phyloP scores from a whole-genome alignment of 2,113 vertebrate genomes.

The Tragelaphus imberbis region DNA sequence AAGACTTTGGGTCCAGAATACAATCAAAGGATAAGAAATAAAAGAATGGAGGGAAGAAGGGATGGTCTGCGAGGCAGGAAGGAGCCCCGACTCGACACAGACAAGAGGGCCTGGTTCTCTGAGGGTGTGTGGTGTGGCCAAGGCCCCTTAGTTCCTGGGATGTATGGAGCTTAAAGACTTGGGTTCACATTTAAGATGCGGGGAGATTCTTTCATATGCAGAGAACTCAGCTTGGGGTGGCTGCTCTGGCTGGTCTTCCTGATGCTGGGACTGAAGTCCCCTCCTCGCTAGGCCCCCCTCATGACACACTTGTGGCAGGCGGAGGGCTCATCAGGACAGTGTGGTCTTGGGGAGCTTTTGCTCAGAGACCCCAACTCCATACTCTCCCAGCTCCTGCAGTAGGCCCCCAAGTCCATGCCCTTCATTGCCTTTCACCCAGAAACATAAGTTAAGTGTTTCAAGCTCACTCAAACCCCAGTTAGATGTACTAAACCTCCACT shows the following conservation, averaged over 20 bases:
- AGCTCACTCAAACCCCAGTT: neutral
- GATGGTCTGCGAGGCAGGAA: neutral
- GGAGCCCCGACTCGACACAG: neutral
- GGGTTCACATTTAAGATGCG: neutral
- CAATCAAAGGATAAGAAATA: neutral
- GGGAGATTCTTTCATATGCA: neutral
- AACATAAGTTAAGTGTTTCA: neutral
- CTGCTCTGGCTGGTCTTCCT: rapidly evolving
- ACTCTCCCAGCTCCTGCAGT: neutral
- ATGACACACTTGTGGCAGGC: too few relatives aligned
- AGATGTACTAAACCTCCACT: too few relatives aligned
- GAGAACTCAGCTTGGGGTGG: too few relatives aligned
- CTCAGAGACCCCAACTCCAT: neutral
- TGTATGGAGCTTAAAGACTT: neutral
- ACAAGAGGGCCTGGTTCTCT: neutral
- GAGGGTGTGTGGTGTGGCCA: too few relatives aligned
- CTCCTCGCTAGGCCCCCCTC: too few relatives aligned
- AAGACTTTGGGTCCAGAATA: neutral
- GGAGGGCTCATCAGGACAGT: neutral
- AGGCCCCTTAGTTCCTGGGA: neutral
- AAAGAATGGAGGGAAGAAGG: neutral
- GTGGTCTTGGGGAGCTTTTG: neutral
- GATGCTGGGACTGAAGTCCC: too few relatives aligned
- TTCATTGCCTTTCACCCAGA: neutral
- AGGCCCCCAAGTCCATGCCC: neutral